A percentile compares a stretch with the other conserved stretches of the same genome.
phyloP scores from a whole-genome alignment of 2,113 vertebrate species.

The Regulus satrapa region DNA sequence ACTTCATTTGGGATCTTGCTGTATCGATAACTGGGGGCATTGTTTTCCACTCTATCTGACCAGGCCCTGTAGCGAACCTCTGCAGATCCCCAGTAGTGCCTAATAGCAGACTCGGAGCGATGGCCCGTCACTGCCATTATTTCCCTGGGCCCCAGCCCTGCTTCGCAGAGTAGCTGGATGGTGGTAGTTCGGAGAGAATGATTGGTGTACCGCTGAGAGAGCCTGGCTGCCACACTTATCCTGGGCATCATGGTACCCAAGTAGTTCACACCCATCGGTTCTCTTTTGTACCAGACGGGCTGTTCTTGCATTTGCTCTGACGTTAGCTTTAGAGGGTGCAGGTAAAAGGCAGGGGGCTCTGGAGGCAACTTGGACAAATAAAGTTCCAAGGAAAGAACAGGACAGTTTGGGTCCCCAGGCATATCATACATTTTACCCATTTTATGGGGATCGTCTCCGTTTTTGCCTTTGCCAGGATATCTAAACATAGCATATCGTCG shows the following conservation, averaged over 20 bases:
- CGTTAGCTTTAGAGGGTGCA: constrained; percentile 60
- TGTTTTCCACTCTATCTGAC: constrained; percentile 33
- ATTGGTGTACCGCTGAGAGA: constrained; percentile 62
- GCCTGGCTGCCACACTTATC: constrained; percentile 61
- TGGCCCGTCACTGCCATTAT: constrained; percentile 62
- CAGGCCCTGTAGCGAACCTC: constrained; percentile 58
- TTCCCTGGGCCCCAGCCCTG: constrained; percentile 63
- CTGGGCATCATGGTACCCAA: constrained; percentile 68
- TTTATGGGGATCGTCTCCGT: constrained; percentile 60
- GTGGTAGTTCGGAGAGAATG: constrained; percentile 67
- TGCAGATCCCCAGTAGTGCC: constrained; percentile 56
- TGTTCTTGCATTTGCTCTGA: constrained; percentile 62
- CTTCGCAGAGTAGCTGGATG: constrained; percentile 64
- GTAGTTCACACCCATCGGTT: constrained; percentile 67
- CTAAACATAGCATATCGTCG: constrained; percentile 62
- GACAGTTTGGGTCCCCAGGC: constrained; percentile 65
- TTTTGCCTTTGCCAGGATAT: constrained; percentile 57
- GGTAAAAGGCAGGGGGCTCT: constrained; percentile 63
- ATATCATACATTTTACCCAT: constrained; percentile 69
- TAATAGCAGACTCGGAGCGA: constrained; percentile 43
- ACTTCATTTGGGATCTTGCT: constrained; percentile 29
- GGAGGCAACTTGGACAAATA: constrained; percentile 68
- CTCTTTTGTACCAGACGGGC: constrained; percentile 66
- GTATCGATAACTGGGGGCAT: not conserved
- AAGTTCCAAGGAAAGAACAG: constrained; percentile 67